Evolutionary conservation across 2,888 invertebrate genomes (phyloP).

Genomic region (Cephonodes hylas): DNA sequence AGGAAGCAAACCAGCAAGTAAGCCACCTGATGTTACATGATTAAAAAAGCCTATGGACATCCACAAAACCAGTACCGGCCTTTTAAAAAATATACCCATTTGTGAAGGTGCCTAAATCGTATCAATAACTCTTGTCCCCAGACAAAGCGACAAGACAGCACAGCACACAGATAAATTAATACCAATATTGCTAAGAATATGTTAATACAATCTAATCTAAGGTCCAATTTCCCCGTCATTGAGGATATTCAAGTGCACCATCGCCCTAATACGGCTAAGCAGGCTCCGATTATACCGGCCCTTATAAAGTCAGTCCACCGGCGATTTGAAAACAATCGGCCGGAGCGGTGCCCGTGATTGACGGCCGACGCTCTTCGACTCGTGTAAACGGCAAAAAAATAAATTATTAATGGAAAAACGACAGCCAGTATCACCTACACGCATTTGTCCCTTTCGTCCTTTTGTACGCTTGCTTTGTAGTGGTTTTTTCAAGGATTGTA

Average conservation of each 20-base stretch:
- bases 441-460: constrained; percentile 1
- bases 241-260: neutral
- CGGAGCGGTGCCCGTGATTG: constrained; percentile 36
- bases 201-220: no score
- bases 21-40: no score
- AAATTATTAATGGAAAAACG: constrained; percentile 21
- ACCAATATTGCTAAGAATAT: no score
- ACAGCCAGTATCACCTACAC: constrained; percentile 5
- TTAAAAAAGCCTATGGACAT: no score
- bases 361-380: constrained; percentile 37
- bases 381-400: constrained; percentile 36
- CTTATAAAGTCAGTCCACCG: constrained; percentile 36
- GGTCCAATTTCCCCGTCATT: neutral
- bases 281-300: constrained; percentile 44
- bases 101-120: no score
- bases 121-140: no score
- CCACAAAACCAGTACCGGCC: no score
- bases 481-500: constrained; percentile 4
- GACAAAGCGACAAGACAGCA: no score
- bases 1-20: no score
- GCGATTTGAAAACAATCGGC: constrained; percentile 63
- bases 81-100: no score
- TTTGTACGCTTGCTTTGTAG: neutral
- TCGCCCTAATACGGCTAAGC: constrained; percentile 13
- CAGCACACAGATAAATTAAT: no score